A percentile compares a stretch with the other conserved stretches of the same genome.
Evolutionary conservation across 92 coral and sea anemone species (phyloP).

Genomic region (Epizoanthus rinbou): DNA sequence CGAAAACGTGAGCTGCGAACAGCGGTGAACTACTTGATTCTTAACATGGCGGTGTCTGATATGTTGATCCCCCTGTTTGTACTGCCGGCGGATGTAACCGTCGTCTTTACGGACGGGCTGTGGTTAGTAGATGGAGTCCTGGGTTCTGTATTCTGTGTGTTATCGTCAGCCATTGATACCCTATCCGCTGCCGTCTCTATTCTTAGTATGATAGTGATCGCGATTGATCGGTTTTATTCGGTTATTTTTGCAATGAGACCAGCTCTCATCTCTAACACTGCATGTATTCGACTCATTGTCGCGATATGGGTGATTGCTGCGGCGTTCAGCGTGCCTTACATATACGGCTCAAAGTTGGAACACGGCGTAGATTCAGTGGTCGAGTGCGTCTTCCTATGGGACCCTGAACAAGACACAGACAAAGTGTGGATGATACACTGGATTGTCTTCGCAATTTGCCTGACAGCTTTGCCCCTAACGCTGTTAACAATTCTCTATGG

Average conservation of each 20-base stretch:
- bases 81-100: neutral
- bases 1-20: constrained; percentile 13
- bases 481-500: neutral
- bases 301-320: neutral
- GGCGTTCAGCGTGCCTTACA: neutral
- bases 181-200: neutral
- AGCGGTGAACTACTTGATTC: neutral
- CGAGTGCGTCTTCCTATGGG: neutral
- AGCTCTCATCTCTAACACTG: neutral
- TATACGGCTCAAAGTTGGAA: neutral
- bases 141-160: neutral
- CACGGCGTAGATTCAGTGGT: neutral
- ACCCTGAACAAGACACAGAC: neutral
- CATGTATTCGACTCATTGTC: neutral
- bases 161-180: neutral
- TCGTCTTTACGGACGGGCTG: neutral
- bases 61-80: constrained; percentile 5
- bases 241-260: neutral
- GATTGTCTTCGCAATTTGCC: neutral
- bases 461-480: neutral
- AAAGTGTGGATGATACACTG: constrained; percentile 5
- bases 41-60: constrained; percentile 21
- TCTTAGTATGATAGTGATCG: neutral
- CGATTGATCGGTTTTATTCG: neutral
- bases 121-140: constrained; percentile 5